Conservation (phyloP, 2,888 invertebrate genomes). For the Idaea biselata region DNA sequence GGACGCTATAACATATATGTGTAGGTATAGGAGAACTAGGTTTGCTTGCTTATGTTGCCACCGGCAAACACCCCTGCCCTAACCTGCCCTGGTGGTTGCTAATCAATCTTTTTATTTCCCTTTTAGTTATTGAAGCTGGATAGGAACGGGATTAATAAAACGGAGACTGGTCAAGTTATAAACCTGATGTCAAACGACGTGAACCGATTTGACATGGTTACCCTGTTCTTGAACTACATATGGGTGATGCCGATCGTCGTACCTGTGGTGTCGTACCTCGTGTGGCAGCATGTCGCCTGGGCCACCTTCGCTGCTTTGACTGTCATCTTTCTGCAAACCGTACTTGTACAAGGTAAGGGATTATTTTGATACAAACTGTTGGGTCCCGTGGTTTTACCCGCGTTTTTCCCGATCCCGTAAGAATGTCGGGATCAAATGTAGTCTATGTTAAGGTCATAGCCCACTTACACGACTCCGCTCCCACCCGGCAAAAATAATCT, state of each 20-base stretch:
- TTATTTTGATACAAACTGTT: too few relatives aligned
- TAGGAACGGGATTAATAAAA: constrained; percentile 80
- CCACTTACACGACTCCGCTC: too few relatives aligned
- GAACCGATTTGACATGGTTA: constrained; percentile 87
- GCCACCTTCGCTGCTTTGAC: constrained; percentile 64
- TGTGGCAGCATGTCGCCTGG: constrained; percentile 69
- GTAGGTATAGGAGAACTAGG: too few relatives aligned
- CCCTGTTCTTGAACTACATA: constrained; percentile 86
- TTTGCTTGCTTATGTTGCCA: too few relatives aligned
- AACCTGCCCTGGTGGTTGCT: too few relatives aligned
- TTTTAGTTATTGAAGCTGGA: constrained; percentile 74
- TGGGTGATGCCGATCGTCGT: constrained; percentile 91
- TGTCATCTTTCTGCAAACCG: constrained; percentile 81
- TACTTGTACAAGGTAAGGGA: constrained; percentile 76
- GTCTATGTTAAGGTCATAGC: too few relatives aligned
- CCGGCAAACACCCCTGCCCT: too few relatives aligned
- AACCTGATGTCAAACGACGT: constrained; percentile 93
- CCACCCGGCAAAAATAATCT: too few relatives aligned
- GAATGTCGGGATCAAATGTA: too few relatives aligned
- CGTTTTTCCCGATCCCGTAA: too few relatives aligned
- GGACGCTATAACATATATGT: too few relatives aligned
- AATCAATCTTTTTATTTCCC: constrained; percentile 2
- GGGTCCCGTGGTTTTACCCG: too few relatives aligned
- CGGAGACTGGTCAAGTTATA: constrained; percentile 88
- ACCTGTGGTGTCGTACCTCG: constrained; percentile 73